A percentile compares a stretch with the other conserved stretches of the same genome.
phyloP scores from a whole-genome alignment of 2,797 vertebrate genomes.

The Dipus sagitta region DNA sequence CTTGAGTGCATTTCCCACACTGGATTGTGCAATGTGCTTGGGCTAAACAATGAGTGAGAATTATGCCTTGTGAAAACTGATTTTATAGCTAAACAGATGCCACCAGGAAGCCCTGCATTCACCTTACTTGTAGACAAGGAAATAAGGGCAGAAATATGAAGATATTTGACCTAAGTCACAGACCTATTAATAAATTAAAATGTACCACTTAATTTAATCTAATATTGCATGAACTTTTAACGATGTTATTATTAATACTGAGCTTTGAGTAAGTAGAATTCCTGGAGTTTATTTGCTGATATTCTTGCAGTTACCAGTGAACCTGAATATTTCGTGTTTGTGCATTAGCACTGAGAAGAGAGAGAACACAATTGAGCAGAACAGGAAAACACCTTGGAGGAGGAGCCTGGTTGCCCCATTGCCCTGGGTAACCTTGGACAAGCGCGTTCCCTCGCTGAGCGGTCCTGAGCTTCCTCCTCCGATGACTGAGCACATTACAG shows the following conservation, averaged over 20 bases:
- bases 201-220: background rate
- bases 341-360: background rate
- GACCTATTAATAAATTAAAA: background rate
- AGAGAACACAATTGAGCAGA: background rate
- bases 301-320: background rate
- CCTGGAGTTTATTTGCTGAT: background rate
- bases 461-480: background rate
- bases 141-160: background rate
- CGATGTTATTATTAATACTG: background rate
- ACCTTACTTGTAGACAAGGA: background rate
- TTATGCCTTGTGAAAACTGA: background rate
- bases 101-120: background rate
- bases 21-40: background rate
- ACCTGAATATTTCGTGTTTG: background rate
- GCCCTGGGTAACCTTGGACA: background rate
- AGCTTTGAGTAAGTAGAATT: background rate
- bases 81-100: background rate
- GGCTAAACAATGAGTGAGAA: background rate
- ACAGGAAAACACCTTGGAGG: background rate
- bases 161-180: background rate
- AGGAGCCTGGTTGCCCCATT: background rate
- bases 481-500: rapidly evolving
- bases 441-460: background rate
- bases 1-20: background rate
- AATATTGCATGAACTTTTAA: background rate